These are phyloP conservation scores for Brachionichthys hirsutus DNA, from an alignment of 2,113 vertebrate species.

Conservation along the genomic window DNA sequence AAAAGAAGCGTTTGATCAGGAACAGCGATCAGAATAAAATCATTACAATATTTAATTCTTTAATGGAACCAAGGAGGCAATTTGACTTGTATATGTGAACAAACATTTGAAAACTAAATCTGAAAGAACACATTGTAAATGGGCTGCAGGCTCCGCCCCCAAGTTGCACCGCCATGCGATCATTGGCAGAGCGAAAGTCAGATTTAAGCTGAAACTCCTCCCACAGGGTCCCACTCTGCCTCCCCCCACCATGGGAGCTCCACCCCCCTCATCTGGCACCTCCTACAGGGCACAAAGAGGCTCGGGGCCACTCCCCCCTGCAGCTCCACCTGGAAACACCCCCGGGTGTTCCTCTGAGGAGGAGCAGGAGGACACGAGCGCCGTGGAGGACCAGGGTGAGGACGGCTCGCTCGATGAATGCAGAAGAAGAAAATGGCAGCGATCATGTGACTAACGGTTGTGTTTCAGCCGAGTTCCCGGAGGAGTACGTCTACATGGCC, in stretches of 20 bases:
- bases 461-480: conserved; percentile 82
- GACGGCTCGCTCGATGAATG: background rate
- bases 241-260: conserved; percentile 22
- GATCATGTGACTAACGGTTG: background rate
- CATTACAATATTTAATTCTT: too few relatives aligned
- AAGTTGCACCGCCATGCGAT: too few relatives aligned
- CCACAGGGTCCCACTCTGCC: conserved; percentile 34
- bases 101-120: too few relatives aligned
- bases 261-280: conserved; percentile 21
- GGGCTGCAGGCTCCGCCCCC: too few relatives aligned
- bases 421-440: background rate
- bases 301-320: conserved; percentile 15
- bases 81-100: too few relatives aligned
- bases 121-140: too few relatives aligned
- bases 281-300: conserved; percentile 54
- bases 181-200: too few relatives aligned
- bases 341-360: conserved; percentile 59
- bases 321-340: conserved; percentile 37
- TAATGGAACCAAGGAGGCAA: too few relatives aligned
- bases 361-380: conserved; percentile 59
- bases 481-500: conserved; percentile 82
- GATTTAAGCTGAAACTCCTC: background rate
- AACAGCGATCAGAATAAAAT: background rate
- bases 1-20: background rate
- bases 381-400: conserved; percentile 59